These are phyloP conservation scores for Lagopus leucura DNA, from an alignment of 2,113 vertebrate genomes.

Conservation along the genomic window DNA sequence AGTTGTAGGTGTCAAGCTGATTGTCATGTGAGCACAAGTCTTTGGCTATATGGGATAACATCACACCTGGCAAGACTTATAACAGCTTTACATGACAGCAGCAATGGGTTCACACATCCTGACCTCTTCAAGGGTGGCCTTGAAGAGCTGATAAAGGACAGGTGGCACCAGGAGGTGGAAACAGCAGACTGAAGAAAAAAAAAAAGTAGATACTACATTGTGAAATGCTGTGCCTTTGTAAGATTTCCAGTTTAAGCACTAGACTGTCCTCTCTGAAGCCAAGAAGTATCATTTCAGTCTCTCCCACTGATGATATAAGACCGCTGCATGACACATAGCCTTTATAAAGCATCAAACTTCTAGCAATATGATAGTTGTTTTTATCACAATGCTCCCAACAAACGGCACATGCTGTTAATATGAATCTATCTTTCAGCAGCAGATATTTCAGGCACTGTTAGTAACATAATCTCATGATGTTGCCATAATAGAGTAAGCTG, in stretches of 20 bases:
- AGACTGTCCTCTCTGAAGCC: constrained; percentile 21
- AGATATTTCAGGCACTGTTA: constrained; percentile 64
- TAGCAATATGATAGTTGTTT: constrained; percentile 53
- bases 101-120: background rate
- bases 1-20: background rate
- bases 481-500: constrained; percentile 55
- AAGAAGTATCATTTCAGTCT: constrained; percentile 23
- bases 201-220: background rate
- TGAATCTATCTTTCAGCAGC: constrained; percentile 65
- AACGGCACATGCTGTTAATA: constrained; percentile 65
- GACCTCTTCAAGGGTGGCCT: background rate
- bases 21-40: too few species aligned
- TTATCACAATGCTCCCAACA: constrained; percentile 65
- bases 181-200: background rate
- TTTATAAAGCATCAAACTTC: constrained; percentile 58
- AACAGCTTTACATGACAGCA: background rate
- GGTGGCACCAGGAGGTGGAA: background rate
- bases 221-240: background rate
- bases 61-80: too few species aligned
- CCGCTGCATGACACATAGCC: constrained; percentile 22
- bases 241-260: constrained; percentile 9
- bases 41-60: too few species aligned
- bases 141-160: background rate
- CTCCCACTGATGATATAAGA: constrained; percentile 46
- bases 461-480: constrained; percentile 46